Conservation (phyloP, 2,113 vertebrate species). For the Tympanuchus pallidicinctus region DNA sequence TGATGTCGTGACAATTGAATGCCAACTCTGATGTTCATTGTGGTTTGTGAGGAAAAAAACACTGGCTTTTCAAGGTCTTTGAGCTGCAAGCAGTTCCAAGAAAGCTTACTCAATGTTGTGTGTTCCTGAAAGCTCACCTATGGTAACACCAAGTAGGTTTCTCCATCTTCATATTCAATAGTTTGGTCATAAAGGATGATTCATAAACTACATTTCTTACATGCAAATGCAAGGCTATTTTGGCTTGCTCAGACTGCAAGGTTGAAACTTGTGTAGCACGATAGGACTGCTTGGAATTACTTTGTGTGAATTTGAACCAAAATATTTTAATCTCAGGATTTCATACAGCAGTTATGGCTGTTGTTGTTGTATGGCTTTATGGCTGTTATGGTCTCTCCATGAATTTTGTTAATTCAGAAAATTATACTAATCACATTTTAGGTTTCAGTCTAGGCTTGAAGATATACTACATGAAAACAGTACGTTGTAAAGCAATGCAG, state of each 20-base stretch:
- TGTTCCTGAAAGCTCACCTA: neutral
- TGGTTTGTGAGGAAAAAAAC: neutral
- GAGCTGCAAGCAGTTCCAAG: neutral
- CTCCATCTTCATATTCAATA: neutral
- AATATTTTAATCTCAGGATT: constrained; percentile 31
- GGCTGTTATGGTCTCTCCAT: neutral
- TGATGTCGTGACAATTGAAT: neutral
- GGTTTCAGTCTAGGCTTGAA: neutral
- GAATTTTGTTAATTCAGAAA: constrained; percentile 19
- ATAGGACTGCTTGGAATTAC: constrained; percentile 26
- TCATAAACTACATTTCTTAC: constrained; percentile 7
- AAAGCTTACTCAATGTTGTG: neutral
- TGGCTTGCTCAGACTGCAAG: neutral
- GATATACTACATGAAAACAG: neutral
- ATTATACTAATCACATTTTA: neutral
- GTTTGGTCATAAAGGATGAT: neutral
- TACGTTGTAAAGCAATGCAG: neutral
- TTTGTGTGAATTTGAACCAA: neutral
- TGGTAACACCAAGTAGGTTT: neutral
- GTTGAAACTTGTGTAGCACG: neutral
- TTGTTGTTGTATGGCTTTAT: neutral
- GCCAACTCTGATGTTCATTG: neutral
- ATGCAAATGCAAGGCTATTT: neutral
- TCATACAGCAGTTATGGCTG: neutral
- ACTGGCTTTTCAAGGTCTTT: neutral